Conservation (phyloP, 2,888 invertebrate species). For the Limenitis camilla region DNA sequence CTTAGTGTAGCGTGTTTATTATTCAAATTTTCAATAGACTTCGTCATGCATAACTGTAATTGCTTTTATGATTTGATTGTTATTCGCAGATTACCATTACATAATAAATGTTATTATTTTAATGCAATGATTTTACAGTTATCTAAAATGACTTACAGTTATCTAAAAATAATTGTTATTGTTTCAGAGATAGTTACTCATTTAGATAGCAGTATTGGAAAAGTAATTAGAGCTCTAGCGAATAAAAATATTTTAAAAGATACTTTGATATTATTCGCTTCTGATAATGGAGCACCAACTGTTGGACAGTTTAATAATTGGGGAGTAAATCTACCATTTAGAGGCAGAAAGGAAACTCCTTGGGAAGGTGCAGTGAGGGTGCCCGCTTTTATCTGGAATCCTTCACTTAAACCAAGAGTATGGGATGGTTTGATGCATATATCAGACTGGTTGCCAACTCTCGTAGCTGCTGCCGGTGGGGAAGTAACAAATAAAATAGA, state of each 20-base stretch:
- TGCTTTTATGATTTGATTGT: neutral
- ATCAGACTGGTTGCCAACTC: constrained; percentile 88
- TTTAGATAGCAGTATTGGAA: constrained; percentile 88
- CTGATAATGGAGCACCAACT: constrained; percentile 92
- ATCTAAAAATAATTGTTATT: neutral
- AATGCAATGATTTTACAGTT: neutral
- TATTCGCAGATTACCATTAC: neutral
- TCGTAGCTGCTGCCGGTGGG: constrained; percentile 61
- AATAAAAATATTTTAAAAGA: constrained; percentile 82
- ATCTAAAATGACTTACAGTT: neutral
- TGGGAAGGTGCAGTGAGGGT: constrained; percentile 91
- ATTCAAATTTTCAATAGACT: constrained; percentile 55
- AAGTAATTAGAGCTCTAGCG: constrained; percentile 80
- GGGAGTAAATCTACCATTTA: constrained; percentile 84
- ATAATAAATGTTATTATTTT: too few species aligned
- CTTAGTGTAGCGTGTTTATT: neutral
- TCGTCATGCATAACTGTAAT: constrained; percentile 1
- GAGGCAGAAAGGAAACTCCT: constrained; percentile 86
- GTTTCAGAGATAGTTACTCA: constrained; percentile 78
- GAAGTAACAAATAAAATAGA: constrained; percentile 64
- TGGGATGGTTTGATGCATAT: constrained; percentile 81
- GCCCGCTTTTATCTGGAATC: constrained; percentile 81
- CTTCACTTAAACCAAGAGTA: constrained; percentile 76
- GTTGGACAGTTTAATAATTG: constrained; percentile 82
- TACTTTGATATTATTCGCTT: constrained; percentile 89